Evolutionary conservation across 2,888 invertebrate species (phyloP).

Genomic region (Helicoverpa assulta): DNA sequence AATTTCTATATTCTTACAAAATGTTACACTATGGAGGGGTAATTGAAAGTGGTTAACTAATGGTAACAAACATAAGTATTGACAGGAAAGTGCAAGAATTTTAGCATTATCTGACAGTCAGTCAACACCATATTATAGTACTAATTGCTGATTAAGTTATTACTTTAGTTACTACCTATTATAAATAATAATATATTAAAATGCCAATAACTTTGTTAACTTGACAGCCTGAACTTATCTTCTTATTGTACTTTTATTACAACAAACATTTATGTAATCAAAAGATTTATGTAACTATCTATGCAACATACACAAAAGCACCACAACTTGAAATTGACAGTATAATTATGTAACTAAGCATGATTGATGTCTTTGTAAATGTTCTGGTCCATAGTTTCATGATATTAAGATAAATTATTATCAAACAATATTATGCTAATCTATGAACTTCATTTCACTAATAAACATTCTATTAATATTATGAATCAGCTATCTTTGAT

Average conservation of each 20-base stretch:
- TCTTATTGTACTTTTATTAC: slow-evolving; percentile 39
- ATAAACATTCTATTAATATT: slow-evolving; percentile 53
- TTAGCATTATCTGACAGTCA: neutral
- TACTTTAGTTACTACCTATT: neutral
- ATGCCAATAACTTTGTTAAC: slow-evolving; percentile 4
- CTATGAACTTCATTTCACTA: slow-evolving; percentile 56
- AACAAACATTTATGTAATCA: slow-evolving; percentile 14
- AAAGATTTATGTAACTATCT: slow-evolving; percentile 9
- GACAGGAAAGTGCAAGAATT: slow-evolving; percentile 12
- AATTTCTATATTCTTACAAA: neutral
- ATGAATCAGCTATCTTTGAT: slow-evolving; percentile 81
- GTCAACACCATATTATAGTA: neutral
- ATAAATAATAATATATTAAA: slow-evolving; percentile 5
- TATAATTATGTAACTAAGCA: slow-evolving; percentile 22
- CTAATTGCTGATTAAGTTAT: neutral
- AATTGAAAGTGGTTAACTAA: slow-evolving; percentile 23
- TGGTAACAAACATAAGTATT: slow-evolving; percentile 43
- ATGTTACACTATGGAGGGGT: slow-evolving; percentile 16
- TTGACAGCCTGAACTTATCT: slow-evolving; percentile 30
- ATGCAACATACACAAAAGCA: slow-evolving; percentile 29
- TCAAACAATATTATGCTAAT: slow-evolving; percentile 58
- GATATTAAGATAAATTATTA: slow-evolving; percentile 51
- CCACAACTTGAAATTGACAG: slow-evolving; percentile 37
- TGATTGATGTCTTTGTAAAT: slow-evolving; percentile 41
- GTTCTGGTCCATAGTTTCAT: slow-evolving; percentile 42